These are phyloP conservation scores for Tyrannus savana DNA, from an alignment of 2,113 vertebrate genomes.

Conservation along the genomic window DNA sequence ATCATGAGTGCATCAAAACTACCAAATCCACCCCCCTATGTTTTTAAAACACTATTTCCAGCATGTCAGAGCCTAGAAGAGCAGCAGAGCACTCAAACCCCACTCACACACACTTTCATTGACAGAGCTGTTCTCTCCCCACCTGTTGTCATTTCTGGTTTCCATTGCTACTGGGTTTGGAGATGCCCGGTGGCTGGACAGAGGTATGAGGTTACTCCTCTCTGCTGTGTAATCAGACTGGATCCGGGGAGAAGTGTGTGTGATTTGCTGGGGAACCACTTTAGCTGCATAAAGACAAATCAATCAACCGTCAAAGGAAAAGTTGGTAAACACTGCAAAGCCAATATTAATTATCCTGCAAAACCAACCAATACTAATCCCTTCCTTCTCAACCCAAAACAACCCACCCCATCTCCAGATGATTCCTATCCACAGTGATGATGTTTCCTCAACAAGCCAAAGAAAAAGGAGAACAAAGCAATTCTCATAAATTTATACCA, in stretches of 20 bases:
- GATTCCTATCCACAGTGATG: not conserved
- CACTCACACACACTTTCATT: not conserved
- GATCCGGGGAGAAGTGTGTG: slow-evolving; percentile 93
- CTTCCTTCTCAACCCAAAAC: not conserved
- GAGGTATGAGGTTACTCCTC: slow-evolving; percentile 90
- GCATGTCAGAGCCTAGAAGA: not conserved
- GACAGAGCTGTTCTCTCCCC: not conserved
- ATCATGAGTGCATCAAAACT: not conserved
- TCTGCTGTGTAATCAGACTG: slow-evolving; percentile 93
- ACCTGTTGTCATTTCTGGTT: slow-evolving; percentile 95
- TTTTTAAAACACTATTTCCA: not conserved
- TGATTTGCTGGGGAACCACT: slow-evolving; percentile 96
- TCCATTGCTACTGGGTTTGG: slow-evolving; percentile 97
- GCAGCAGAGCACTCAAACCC: not conserved
- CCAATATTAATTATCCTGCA: not conserved
- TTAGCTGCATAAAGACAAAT: slow-evolving; percentile 82
- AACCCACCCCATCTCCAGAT: not conserved
- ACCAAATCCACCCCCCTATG: not conserved
- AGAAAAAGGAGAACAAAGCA: not conserved
- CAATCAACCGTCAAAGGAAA: not conserved
- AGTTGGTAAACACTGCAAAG: not conserved
- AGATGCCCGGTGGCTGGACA: slow-evolving; percentile 91
- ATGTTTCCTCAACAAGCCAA: not conserved
- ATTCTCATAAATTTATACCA: not conserved
- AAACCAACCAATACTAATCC: not conserved